These are phyloP conservation scores for Aphis craccivora DNA, from an alignment of 1,140 invertebrate genomes.

Conservation along the genomic window DNA sequence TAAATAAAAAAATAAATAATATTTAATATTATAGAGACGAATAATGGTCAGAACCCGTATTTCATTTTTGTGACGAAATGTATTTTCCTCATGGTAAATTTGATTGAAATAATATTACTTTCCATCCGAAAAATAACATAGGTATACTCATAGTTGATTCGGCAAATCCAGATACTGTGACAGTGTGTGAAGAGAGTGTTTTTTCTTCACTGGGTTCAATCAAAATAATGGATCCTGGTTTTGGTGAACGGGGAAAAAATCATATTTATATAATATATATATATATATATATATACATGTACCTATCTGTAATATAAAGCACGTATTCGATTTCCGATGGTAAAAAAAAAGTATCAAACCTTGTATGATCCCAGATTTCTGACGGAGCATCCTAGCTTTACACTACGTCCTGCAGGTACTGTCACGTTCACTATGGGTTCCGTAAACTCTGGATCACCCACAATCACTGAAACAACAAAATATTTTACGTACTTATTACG, in stretches of 20 bases:
- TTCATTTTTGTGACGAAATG: constrained; percentile 22
- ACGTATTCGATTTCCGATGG: constrained; percentile 55
- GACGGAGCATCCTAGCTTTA: constrained; percentile 87
- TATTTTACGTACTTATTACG: not conserved
- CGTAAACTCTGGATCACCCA: constrained; percentile 71
- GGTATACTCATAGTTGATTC: constrained; percentile 41
- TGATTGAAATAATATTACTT: constrained; percentile 55
- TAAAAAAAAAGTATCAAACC: constrained; percentile 66
- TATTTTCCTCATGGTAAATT: constrained; percentile 10
- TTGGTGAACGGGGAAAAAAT: not conserved
- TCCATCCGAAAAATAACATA: constrained; percentile 27
- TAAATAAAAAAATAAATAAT: not conserved
- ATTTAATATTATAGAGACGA: not conserved
- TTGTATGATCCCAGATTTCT: constrained; percentile 87
- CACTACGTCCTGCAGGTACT: constrained; percentile 81
- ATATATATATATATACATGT: not conserved
- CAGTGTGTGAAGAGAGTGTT: constrained; percentile 36
- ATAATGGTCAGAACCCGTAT: not conserved
- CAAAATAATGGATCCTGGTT: constrained; percentile 56
- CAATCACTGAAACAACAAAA: constrained; percentile 63
- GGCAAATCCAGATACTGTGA: constrained; percentile 39
- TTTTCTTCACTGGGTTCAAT: constrained; percentile 44
- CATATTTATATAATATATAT: constrained; percentile 10
- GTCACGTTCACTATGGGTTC: constrained; percentile 73
- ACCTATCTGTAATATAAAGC: constrained; percentile 46